Evolutionary conservation across 2,113 vertebrate genomes (phyloP).

Genomic region (Panthera uncia): DNA sequence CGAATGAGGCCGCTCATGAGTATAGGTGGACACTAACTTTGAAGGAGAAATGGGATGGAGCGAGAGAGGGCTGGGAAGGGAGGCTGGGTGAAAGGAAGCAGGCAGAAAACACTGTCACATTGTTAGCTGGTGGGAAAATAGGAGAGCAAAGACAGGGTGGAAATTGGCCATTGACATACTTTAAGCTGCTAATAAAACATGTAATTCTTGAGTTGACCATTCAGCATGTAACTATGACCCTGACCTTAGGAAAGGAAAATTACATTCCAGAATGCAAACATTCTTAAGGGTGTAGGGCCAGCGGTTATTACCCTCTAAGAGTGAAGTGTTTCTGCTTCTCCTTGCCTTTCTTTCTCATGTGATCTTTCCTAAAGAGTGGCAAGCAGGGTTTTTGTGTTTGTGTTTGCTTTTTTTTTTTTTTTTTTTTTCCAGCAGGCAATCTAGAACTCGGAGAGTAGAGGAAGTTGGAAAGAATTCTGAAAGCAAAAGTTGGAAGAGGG

Average conservation of each 20-base stretch:
- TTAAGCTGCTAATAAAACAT: neutral
- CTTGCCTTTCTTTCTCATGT: neutral
- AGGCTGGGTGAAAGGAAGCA: neutral
- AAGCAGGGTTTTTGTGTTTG: neutral
- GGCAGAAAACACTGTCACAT: neutral
- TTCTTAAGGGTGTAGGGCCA: neutral
- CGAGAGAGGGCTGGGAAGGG: neutral
- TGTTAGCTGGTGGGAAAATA: neutral
- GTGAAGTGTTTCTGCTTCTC: neutral
- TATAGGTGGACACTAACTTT: accelerated
- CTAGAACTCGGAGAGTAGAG: neutral
- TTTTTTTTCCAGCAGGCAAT: neutral
- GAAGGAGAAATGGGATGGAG: neutral
- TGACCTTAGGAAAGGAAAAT: neutral
- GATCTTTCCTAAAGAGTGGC: neutral
- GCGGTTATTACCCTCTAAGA: too few species aligned
- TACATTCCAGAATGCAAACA: neutral
- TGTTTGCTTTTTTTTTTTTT: neutral
- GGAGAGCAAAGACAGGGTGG: neutral
- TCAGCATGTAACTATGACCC: neutral
- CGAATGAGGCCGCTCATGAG: accelerated
- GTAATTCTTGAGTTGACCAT: neutral
- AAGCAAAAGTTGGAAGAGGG: neutral
- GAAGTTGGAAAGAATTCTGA: neutral
- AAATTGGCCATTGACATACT: neutral